Base-by-base conservation (phyloP, 1,140 invertebrate genomes). In the Drosophila obscura region DNA sequence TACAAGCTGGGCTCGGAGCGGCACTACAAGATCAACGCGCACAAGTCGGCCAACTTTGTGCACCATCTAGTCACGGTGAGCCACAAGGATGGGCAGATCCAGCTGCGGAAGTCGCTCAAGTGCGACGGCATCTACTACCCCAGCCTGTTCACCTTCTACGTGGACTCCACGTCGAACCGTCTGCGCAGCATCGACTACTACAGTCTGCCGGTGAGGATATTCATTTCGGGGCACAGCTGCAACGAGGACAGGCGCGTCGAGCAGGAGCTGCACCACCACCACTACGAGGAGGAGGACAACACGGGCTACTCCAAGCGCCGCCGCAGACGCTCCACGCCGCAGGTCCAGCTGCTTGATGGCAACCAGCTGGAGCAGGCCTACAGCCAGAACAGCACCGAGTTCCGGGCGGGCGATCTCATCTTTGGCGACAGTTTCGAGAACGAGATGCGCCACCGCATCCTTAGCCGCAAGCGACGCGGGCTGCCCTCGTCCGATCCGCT, bases 101-200 rank as follows among this genome's bases (percentile, higher is more conserved):
- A 94, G 1, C 90, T 97, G n/a, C 94, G 94, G 63, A 94, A 94
- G 73, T 92, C 92, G 13, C 92, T 97, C n/a, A 94, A 94, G 73
- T 97, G 96, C 92, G 95, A 96, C 66, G 96, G 96, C 28, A 93
- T 96, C 7, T 19, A 94, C 55, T 97, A 97, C 82, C 96, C 96
- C 0, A 95, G 96, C 74, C 93, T 97, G 15, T 97, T 97, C 91
- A 96, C 96, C 4, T 94, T 97, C 73, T 96, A 97, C 92, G 95
- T 97, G 60, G 96, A 97, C 83, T 97, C 96, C 13, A 96, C 95
- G 24, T 96, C 96, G 43, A 96, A 96, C 76, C 93, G 95, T 45
- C 93, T 96, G 31, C 93, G 94, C 4, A 96, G 96, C 57, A 95
- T 97, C 45, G 96, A 97, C 79, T 97, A 97, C 35, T 96, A 96